Base-by-base conservation (phyloP, 2,797 vertebrate genomes). In the Knipowitschia caucasica region DNA sequence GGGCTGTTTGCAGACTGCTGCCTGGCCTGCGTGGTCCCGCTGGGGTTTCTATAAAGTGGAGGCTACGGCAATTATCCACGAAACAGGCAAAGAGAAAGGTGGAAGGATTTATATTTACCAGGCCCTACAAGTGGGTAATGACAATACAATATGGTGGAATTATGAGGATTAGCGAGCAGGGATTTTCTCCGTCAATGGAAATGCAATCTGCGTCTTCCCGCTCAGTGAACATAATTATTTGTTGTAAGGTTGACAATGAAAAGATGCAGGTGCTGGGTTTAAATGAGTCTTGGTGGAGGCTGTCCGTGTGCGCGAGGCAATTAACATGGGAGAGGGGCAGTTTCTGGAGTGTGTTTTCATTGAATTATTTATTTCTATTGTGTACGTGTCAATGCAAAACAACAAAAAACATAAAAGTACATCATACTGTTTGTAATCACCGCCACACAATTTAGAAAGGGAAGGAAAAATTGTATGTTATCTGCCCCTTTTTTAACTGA, bases 61-160 rank as follows among this genome's bases (percentile, higher is more conserved):
- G 64, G 73, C 76, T 78, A 67, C 71, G 66, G 78, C 78, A 89
- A 86, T 86, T 87, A 88, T 73, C 77, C 72, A 50, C 20, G 50
- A 59, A 66, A n/a, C n/a, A 69, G 54, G 57, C 53, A 57, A 67
- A 73, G 70, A 67, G 59, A 77, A 83, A 87, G 77, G 73, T 79
- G 80, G 72, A 79, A 66, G 77, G 77, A 82, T 87, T 86, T 80
- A 58, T 77, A 82, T 10, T 39, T 39, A 39, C 35, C 2, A 72
- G 75, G n/a, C n/a, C 36, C 67, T 4, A 67, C 50, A 73, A 82
- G 73, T 67, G 40, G 75, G 66, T 84, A 86, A 89, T 77, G 82
- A 81, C 77, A 73, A 83, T 67, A 79, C 71, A 73, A 78, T 79
- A 70, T 73, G 57, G 36, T 54, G 63, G 72, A 80, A 84, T 86